Conservation (phyloP, 2,113 vertebrate genomes). For the Apistogramma diplotaenia region DNA sequence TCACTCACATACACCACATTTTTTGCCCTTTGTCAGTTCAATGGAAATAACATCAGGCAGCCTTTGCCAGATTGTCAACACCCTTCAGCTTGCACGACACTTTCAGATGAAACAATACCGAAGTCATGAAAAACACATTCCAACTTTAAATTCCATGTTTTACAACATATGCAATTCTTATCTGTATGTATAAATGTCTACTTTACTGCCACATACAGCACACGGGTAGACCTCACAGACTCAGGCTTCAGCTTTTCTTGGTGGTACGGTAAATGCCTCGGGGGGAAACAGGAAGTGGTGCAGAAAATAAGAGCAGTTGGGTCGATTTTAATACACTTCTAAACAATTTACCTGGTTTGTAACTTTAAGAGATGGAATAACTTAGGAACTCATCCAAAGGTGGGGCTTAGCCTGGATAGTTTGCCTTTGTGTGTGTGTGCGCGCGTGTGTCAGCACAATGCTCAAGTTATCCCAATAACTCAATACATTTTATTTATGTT, state of each 20-base stretch:
- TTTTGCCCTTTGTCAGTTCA: constrained; percentile 12
- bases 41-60: constrained; percentile 42
- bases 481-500: neutral
- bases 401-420: neutral
- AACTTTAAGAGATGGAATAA: neutral
- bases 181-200: neutral
- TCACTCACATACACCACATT: constrained; percentile 22
- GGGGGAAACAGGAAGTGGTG: neutral
- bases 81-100: constrained; percentile 46
- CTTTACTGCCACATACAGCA: neutral
- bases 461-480: neutral
- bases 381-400: neutral
- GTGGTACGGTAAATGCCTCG: neutral
- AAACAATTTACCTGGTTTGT: neutral
- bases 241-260: neutral
- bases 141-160: neutral
- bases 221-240: neutral
- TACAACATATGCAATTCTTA: neutral
- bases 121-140: neutral
- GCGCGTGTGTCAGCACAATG: neutral
- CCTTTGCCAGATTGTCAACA: constrained; percentile 56
- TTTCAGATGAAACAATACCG: constrained; percentile 32
- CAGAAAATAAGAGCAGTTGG: neutral
- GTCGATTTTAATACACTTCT: neutral
- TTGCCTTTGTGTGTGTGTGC: neutral